Percentiles rank a stretch among this genome's conserved stretches.
phyloP scores from a whole-genome alignment of 2,797 vertebrate species.

The Simalia tracyae region DNA sequence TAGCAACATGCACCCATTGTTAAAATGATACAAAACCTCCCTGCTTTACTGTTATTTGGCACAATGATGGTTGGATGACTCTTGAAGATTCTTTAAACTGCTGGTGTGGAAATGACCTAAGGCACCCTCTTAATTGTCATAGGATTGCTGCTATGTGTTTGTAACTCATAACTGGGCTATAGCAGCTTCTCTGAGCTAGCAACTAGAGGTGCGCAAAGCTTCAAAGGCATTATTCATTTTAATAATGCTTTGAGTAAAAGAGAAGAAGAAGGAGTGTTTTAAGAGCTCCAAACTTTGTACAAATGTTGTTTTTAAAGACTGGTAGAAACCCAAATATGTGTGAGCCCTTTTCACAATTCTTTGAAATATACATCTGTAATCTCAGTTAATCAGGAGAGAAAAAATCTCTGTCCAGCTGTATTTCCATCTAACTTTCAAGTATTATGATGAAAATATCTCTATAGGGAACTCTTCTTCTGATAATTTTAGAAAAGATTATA shows the following conservation, averaged over 20 bases:
- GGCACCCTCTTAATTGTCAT: not conserved
- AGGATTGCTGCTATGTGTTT: not conserved
- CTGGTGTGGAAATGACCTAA: not conserved
- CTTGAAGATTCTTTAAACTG: not conserved
- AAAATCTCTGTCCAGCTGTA: constrained; percentile 2
- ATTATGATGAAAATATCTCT: not conserved
- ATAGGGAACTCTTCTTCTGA: not conserved
- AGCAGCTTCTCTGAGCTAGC: not conserved
- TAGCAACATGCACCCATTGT: not conserved
- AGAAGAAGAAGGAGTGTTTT: not conserved
- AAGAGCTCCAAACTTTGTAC: constrained; percentile 30
- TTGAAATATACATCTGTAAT: not conserved
- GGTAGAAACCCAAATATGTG: constrained; percentile 15
- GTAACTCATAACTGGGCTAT: not conserved
- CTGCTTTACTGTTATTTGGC: not conserved
- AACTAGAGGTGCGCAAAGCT: not conserved
- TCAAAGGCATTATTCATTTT: not conserved
- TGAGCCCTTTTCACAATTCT: not conserved
- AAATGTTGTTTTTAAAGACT: constrained; percentile 24
- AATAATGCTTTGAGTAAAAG: not conserved
- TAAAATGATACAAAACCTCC: not conserved
- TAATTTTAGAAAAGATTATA: not conserved
- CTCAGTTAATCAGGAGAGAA: constrained; percentile 22
- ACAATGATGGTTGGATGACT: not conserved
- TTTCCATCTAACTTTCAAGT: constrained; percentile 26